These are phyloP conservation scores for Zosterops hypoxanthus DNA, from an alignment of 2,113 vertebrate genomes.

Conservation along the genomic window DNA sequence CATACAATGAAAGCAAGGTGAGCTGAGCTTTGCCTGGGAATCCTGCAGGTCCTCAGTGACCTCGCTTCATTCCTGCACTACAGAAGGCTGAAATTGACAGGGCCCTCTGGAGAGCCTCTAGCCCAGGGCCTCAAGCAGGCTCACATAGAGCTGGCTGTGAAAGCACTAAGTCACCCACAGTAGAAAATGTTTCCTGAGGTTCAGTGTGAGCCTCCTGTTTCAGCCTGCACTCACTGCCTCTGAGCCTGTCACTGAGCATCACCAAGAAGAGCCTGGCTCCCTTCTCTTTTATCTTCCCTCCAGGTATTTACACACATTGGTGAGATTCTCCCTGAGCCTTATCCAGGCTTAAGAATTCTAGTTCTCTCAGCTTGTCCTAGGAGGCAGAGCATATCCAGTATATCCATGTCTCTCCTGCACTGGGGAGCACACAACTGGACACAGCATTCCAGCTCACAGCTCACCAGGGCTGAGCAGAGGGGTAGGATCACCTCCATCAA, in stretches of 20 bases:
- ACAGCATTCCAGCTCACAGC: not conserved
- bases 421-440: not conserved
- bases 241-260: not conserved
- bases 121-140: not conserved
- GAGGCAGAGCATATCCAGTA: not conserved
- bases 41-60: not conserved
- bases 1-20: not conserved
- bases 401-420: not conserved
- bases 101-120: not conserved
- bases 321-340: not conserved
- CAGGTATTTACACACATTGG: not conserved
- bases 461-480: not conserved
- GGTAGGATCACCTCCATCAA: not conserved
- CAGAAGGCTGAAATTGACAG: not conserved
- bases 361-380: not conserved
- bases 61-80: not conserved
- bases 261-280: not conserved
- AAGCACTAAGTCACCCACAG: not conserved
- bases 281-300: not conserved
- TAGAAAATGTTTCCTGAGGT: not conserved
- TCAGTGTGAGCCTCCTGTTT: not conserved
- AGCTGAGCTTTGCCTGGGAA: not conserved
- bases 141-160: not conserved
- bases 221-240: not conserved
- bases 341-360: not conserved